Evolutionary conservation across 30 jellyfish, hydroid and myxozoan species (phyloP), one percentile per base, ranked within the genome.

Genomic region (Pseudorhiza aurosa): DNA sequence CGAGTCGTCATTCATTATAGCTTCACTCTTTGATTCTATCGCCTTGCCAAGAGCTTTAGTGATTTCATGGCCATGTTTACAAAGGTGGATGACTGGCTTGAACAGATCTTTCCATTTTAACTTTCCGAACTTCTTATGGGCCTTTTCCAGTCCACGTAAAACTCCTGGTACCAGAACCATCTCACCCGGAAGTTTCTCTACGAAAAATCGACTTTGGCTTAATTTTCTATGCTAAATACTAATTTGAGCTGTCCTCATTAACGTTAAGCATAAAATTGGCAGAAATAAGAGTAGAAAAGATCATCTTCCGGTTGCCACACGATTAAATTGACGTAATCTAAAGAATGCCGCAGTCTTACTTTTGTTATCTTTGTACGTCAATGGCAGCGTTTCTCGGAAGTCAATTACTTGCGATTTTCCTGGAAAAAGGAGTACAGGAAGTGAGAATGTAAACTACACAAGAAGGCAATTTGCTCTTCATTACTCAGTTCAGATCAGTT

Each of bases 111-210:
- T 32, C 98, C 98, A 92, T n/a, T 55, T 58, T 42, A 92, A 51
- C 50, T 85, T 73, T 8, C 98, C 98, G 57, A 21, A 84, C 58
- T 77, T 94, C 71, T 86, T 75, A 57, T 94, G 96, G 4, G 91
- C 98, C 36, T 58, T 65, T 36, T 92, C 97, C 27, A 85, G 82
- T 31, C 98, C 98, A n/a, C 89, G 89, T 57, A 92, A 62, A 10
- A 92, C 98, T 50, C 98, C 98, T 87, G 98, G 98, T 0, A 92
- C 98, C 39, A 92, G 72, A 32, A 87, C 67, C 22, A 97, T 62
- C 46, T 84, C 98, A 63, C 98, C 98, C 51, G 82, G 97, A 4
- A 86, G 88, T 42, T 72, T 81, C 53, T 82, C 98, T 92, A 46
- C 8, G 62, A 64, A 47, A 47, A 6, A 47, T 47, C n/a, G n/a